Percentiles rank a stretch among this genome's conserved stretches.
Evolutionary conservation across 2,113 vertebrate genomes (phyloP).

Genomic region (Clinocottus analis): DNA sequence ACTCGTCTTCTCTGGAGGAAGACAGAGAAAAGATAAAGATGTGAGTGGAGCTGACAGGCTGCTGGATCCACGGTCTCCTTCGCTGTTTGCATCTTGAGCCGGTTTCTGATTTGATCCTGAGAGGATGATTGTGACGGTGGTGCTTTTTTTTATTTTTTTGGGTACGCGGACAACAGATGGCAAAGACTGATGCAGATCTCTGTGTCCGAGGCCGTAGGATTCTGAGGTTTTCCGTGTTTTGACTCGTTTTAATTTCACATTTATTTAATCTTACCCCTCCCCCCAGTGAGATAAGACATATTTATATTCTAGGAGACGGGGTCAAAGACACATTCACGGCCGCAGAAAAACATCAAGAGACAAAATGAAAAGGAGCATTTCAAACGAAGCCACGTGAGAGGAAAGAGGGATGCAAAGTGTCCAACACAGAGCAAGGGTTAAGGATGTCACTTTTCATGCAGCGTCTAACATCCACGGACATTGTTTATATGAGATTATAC

Average conservation of each 20-base stretch:
- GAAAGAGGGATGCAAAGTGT: conserved; percentile 17
- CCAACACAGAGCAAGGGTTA: conserved; percentile 26
- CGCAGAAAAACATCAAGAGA: conserved; percentile 25
- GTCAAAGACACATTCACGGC: conserved; percentile 30
- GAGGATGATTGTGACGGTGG: conserved; percentile 62
- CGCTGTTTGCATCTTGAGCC: conserved; percentile 62
- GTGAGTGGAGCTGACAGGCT: conserved; percentile 74
- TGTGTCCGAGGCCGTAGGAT: conserved; percentile 27
- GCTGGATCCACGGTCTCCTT: conserved; percentile 57
- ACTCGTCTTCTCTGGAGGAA: conserved; percentile 66
- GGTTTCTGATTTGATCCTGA: conserved; percentile 73
- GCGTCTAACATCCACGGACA: not conserved
- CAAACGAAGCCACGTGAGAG: not conserved
- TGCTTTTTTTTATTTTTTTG: conserved; percentile 15
- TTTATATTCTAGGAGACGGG: conserved; percentile 38
- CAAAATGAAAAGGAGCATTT: conserved; percentile 41
- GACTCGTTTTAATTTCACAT: conserved; percentile 66
- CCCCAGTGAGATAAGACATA: conserved; percentile 25
- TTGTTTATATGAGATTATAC: conserved; percentile 26
- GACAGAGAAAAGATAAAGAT: conserved; percentile 77
- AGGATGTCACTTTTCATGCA: conserved; percentile 11
- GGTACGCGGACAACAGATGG: conserved; percentile 38
- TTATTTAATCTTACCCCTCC: conserved; percentile 49
- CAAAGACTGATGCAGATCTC: conserved; percentile 51
- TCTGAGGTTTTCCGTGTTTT: conserved; percentile 32